phyloP scores from a whole-genome alignment of 2,888 invertebrate genomes.

The Eugnorisma glareosa region DNA sequence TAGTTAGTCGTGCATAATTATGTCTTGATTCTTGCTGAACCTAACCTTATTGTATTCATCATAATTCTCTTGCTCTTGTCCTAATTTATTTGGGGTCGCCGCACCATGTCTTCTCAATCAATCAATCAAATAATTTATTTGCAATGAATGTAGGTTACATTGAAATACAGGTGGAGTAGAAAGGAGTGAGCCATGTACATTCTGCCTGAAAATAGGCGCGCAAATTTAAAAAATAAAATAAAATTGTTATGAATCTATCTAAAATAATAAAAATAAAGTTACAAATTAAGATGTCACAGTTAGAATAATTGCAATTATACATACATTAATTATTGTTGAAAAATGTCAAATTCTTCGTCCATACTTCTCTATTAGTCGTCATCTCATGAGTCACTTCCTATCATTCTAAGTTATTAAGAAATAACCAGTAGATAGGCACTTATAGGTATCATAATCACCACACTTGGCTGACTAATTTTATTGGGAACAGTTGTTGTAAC shows the following conservation, averaged over 20 bases:
- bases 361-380: background rate
- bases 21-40: background rate
- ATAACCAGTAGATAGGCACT: background rate
- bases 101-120: background rate
- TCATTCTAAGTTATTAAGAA: background rate
- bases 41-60: background rate
- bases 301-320: too few relatives aligned
- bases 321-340: too few relatives aligned
- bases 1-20: background rate
- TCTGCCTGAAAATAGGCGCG: too few relatives aligned
- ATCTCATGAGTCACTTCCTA: too few relatives aligned
- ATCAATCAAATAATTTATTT: too few relatives aligned
- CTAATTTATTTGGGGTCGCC: background rate
- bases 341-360: background rate
- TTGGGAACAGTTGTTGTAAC: background rate
- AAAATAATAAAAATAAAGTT: too few relatives aligned
- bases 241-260: too few relatives aligned
- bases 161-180: too few relatives aligned
- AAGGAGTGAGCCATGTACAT: too few relatives aligned
- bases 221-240: too few relatives aligned
- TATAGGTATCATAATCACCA: background rate
- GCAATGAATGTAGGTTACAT: too few relatives aligned
- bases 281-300: too few relatives aligned
- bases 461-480: background rate
- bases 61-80: background rate